Evolutionary conservation across 2,113 vertebrate species (phyloP).

Genomic region (Kryptolebias marmoratus): DNA sequence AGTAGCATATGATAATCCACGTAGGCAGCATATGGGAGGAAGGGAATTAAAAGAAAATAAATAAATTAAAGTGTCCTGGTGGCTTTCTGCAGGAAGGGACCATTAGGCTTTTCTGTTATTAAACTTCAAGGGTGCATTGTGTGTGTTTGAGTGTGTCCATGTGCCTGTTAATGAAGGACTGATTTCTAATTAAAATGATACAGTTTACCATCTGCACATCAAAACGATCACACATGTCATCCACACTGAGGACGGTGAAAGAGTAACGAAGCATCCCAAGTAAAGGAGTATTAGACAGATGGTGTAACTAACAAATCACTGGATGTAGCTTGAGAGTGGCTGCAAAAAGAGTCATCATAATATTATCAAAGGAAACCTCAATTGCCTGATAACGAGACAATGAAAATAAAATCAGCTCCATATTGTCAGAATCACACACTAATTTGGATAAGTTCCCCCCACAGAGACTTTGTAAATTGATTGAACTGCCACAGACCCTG

Average conservation of each 20-base stretch:
- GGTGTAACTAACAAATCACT: slow-evolving; percentile 62
- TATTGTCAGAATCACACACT: slow-evolving; percentile 67
- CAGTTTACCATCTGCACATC: slow-evolving; percentile 7
- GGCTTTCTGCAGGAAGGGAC: slow-evolving; percentile 46
- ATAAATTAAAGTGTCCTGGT: slow-evolving; percentile 60
- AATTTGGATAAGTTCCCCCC: slow-evolving; percentile 61
- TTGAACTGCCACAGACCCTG: slow-evolving; percentile 64
- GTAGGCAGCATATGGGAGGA: slow-evolving; percentile 71
- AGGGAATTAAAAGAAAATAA: slow-evolving; percentile 80
- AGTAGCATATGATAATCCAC: slow-evolving; percentile 79
- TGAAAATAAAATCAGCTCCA: slow-evolving; percentile 46
- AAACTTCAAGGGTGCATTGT: slow-evolving; percentile 14
- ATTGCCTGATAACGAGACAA: slow-evolving; percentile 44
- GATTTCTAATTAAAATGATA: neutral
- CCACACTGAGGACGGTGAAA: neutral
- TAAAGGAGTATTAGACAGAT: slow-evolving; percentile 50
- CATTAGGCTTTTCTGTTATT: slow-evolving; percentile 8
- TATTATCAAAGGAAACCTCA: slow-evolving; percentile 51
- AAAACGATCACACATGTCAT: slow-evolving; percentile 10
- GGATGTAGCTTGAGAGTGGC: slow-evolving; percentile 30
- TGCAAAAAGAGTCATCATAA: slow-evolving; percentile 51
- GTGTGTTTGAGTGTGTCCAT: neutral
- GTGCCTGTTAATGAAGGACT: neutral
- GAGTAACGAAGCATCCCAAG: slow-evolving; percentile 8
- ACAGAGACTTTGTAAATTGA: slow-evolving; percentile 69